Evolutionary conservation across 2,797 vertebrate species (phyloP), one percentile per base, ranked within the genome.

Genomic region (Hemitrygon akajei): DNA sequence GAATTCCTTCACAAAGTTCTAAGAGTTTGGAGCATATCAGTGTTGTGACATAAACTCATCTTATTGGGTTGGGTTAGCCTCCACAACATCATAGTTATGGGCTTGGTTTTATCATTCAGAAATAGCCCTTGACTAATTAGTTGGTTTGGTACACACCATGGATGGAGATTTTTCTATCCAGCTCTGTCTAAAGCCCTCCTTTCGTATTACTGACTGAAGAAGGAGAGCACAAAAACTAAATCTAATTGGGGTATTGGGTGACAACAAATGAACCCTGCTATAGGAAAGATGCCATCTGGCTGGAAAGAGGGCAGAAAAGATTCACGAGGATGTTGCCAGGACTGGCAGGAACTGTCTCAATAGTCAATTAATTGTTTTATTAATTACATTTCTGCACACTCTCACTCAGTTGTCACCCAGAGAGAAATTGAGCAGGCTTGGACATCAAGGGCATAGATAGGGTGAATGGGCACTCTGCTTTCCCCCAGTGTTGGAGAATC

Each of bases 291-390:
- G 47, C 47, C 47, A 47, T 47, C 47, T 47, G 47, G 47, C 47
- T 47, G 47, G 47, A 47, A 47, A 47, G 47, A 47, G 47, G 2
- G 4, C 47, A 47, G 47, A 47, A 47, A 47, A 47, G 47, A 47
- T 47, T 47, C 4, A 47, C 47, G 47, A 47, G 47, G 1, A 47
- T 47, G 47, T 47, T 47, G 47, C 47, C 47, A 47, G 47, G 47
- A 47, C 47, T 47, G 2, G 47, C 47, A 47, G 47, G 4, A 73
- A 18, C 87, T 69, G 69, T 73, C 71, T 93, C 40, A 76, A 93
- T 93, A 76, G 25, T 93, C 91, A 73, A 76, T 76, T 93, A 93
- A 76, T 93, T 40, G 47, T 75, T 58, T 58, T 76, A 76, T 93
- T 93, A 93, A 93, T 93, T 93, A 71, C 40, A 37, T 75, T 92